Conservation (phyloP, 2,888 invertebrate genomes). For the Harpalus rufipes region DNA sequence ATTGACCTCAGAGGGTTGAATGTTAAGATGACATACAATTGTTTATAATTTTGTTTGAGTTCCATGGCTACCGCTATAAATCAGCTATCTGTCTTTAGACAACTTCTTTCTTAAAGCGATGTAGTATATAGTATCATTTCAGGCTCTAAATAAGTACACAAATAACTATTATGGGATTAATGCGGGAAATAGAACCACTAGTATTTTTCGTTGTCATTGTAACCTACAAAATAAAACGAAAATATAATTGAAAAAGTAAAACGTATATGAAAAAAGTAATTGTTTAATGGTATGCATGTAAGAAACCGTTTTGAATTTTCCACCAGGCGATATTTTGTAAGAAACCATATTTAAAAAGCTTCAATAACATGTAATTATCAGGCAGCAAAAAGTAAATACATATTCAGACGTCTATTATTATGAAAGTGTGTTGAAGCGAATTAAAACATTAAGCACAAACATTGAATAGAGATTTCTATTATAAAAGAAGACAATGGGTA, state of each 20-base stretch:
- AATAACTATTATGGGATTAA: too few species aligned
- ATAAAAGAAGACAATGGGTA: conserved; percentile 19
- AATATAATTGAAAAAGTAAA: neutral
- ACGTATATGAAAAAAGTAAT: neutral
- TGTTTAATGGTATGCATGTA: neutral
- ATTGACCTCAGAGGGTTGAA: too few species aligned
- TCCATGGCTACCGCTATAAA: too few species aligned
- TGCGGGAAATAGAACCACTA: too few species aligned
- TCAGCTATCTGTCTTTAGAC: too few species aligned
- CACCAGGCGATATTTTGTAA: neutral
- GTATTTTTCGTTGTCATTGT: too few species aligned
- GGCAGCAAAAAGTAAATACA: neutral
- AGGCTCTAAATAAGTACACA: too few species aligned
- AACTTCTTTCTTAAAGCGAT: too few species aligned
- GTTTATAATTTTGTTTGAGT: too few species aligned
- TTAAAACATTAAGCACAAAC: conserved; percentile 6
- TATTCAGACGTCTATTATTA: neutral
- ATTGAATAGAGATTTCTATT: conserved; percentile 23
- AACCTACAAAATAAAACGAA: neutral
- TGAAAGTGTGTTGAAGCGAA: conserved; percentile 7
- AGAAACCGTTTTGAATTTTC: neutral
- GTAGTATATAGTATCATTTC: too few species aligned
- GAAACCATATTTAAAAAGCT: neutral
- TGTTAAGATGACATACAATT: too few species aligned
- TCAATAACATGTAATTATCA: neutral